A percentile compares a stretch with the other conserved stretches of the same genome.
Evolutionary conservation across 2,113 vertebrate species (phyloP).

Genomic region (Okapia johnstoni): DNA sequence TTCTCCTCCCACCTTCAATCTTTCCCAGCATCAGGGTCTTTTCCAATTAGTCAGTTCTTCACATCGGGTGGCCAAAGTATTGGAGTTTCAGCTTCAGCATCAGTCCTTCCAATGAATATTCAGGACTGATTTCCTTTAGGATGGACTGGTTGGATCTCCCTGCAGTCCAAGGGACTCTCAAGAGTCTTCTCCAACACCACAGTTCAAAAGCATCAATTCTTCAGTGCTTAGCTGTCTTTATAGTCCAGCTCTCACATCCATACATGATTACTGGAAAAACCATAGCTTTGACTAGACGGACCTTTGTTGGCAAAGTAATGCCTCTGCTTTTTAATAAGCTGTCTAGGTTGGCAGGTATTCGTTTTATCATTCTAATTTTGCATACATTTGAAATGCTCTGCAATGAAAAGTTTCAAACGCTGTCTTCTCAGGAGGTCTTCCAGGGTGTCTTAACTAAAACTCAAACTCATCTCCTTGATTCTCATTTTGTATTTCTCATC

Average conservation of each 20-base stretch:
- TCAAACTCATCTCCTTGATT: not conserved
- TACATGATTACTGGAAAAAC: not conserved
- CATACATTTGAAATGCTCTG: not conserved
- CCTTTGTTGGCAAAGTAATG: not conserved
- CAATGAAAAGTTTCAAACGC: not conserved
- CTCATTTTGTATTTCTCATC: not conserved
- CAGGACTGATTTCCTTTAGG: not conserved
- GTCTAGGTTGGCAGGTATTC: not conserved
- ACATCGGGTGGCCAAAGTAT: not conserved
- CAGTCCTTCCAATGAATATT: not conserved
- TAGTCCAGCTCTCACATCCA: not conserved
- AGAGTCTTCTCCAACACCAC: not conserved
- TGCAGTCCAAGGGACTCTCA: not conserved
- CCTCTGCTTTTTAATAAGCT: not conserved
- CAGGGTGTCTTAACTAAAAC: not conserved
- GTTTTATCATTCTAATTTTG: not conserved
- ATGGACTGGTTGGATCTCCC: not conserved
- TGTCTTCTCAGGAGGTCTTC: not conserved
- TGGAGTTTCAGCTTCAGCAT: not conserved
- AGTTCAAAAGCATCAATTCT: not conserved
- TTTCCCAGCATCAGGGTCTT: not conserved
- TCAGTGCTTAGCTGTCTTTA: not conserved
- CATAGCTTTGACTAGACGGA: not conserved
- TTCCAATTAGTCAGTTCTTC: not conserved
- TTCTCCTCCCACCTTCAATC: not conserved